Conservation (phyloP, 1,140 invertebrate genomes). For the Drosophila sproati region DNA sequence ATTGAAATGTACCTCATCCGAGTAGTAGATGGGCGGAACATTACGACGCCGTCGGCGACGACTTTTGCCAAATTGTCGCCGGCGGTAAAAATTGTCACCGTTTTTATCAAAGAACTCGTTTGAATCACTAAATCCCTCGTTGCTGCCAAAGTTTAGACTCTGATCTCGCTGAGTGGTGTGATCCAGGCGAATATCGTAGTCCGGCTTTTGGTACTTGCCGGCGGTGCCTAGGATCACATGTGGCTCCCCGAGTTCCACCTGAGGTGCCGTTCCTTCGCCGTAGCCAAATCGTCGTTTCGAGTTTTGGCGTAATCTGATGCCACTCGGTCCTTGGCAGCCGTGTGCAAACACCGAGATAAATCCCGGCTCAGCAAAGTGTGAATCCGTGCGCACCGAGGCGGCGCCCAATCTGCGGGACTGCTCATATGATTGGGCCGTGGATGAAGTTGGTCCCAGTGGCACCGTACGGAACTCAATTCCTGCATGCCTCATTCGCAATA, state of each 20-base stretch:
- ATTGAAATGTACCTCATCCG: constrained; percentile 82
- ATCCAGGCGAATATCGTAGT: constrained; percentile 67
- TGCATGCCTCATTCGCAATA: constrained; percentile 89
- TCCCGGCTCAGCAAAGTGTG: constrained; percentile 92
- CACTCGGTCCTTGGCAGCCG: constrained; percentile 87
- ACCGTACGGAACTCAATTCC: constrained; percentile 90
- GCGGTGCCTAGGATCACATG: constrained; percentile 66
- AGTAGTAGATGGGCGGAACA: constrained; percentile 15
- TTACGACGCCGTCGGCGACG: constrained; percentile 56
- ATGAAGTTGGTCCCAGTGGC: constrained; percentile 58
- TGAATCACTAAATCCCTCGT: constrained; percentile 54
- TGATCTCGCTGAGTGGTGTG: constrained; percentile 59
- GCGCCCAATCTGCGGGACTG: constrained; percentile 86
- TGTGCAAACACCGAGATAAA: constrained; percentile 94
- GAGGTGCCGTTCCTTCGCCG: constrained; percentile 40
- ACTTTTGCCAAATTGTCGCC: constrained; percentile 50
- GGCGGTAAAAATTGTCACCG: constrained; percentile 73
- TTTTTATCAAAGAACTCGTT: constrained; percentile 63
- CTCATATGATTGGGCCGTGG: constrained; percentile 50
- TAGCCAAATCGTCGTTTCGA: constrained; percentile 76
- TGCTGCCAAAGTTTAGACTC: constrained; percentile 54
- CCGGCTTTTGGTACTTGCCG: constrained; percentile 55
- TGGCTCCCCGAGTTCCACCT: constrained; percentile 69
- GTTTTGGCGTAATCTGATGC: constrained; percentile 74
- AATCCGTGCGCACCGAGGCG: constrained; percentile 91